Conservation (phyloP, 2,888 invertebrate species). For the Aleiodes leptofemur region DNA sequence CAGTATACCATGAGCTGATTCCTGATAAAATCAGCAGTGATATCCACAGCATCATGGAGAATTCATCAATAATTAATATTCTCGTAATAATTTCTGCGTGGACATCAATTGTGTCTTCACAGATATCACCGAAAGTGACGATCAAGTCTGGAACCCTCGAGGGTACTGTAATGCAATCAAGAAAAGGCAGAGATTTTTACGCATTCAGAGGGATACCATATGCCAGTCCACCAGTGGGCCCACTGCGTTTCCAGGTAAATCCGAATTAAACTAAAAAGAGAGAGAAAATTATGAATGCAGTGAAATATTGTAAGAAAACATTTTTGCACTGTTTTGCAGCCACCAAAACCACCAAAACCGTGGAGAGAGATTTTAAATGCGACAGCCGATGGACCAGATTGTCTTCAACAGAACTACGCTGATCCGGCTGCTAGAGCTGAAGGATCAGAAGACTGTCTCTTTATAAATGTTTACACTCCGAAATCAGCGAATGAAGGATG, state of each 20-base stretch:
- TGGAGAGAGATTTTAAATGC: constrained; percentile 81
- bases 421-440: constrained; percentile 79
- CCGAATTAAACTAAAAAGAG: constrained; percentile 16
- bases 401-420: constrained; percentile 84
- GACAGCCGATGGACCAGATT: constrained; percentile 80
- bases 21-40: too few species aligned
- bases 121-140: constrained; percentile 60
- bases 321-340: constrained; percentile 28
- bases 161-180: constrained; percentile 77
- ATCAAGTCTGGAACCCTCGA: constrained; percentile 76
- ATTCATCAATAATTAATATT: too few species aligned
- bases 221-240: constrained; percentile 78
- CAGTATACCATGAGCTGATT: too few species aligned
- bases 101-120: too few species aligned
- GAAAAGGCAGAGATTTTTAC: constrained; percentile 77
- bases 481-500: constrained; percentile 76
- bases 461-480: constrained; percentile 82
- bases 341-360: constrained; percentile 73
- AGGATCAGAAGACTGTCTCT: constrained; percentile 87
- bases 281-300: too few species aligned
- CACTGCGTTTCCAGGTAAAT: constrained; percentile 79
- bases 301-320: too few species aligned
- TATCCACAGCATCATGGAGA: too few species aligned
- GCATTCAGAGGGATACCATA: constrained; percentile 80
- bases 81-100: too few species aligned